phyloP scores from a whole-genome alignment of 64 coral and sea anemone species.

The Acropora yongei region DNA sequence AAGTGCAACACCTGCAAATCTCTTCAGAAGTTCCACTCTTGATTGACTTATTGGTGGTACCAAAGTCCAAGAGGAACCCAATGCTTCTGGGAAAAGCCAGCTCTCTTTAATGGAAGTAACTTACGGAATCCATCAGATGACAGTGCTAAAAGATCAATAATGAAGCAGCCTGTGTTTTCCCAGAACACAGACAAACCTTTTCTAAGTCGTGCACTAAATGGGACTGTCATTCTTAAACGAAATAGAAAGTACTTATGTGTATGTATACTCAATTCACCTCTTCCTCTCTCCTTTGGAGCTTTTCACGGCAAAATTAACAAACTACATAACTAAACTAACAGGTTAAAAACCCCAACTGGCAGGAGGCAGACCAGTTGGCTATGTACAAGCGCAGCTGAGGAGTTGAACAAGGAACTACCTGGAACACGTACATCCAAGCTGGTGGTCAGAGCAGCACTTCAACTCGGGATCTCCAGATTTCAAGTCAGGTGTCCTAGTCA shows the following conservation, averaged over 20 bases:
- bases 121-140: slow-evolving; percentile 8
- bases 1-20: background rate
- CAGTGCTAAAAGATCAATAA: slow-evolving; percentile 29
- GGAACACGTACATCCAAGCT: no score
- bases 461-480: no score
- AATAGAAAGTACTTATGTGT: background rate
- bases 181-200: slow-evolving; percentile 47
- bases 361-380: no score
- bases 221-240: slow-evolving; percentile 45
- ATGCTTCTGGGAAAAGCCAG: slow-evolving; percentile 16
- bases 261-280: no score
- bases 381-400: no score
- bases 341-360: no score
- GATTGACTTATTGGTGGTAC: background rate
- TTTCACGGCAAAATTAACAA: no score
- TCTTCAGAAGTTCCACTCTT: background rate
- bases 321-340: no score
- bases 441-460: no score
- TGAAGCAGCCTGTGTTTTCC: slow-evolving; percentile 20
- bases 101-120: background rate
- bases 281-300: no score
- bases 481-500: no score
- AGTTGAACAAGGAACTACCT: no score
- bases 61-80: background rate
- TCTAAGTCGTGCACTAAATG: slow-evolving; percentile 33